Conservation (phyloP, 2,888 invertebrate species). For the Drosophila siamana region DNA sequence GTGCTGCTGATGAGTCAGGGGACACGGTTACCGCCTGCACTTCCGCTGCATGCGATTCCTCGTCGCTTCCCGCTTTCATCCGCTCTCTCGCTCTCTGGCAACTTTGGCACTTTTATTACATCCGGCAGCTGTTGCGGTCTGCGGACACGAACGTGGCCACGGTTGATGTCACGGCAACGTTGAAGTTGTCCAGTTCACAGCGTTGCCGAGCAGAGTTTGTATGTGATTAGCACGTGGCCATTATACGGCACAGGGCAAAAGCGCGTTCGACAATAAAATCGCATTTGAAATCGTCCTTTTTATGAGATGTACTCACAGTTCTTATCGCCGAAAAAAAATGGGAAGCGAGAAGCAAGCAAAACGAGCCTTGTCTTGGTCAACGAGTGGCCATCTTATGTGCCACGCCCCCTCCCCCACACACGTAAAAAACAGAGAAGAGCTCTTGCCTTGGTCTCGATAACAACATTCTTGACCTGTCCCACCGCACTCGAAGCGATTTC, state of each 20-base stretch:
- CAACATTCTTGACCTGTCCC: slow-evolving; percentile 39
- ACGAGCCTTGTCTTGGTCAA: slow-evolving; percentile 16
- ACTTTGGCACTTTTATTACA: slow-evolving; percentile 50
- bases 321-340: slow-evolving; percentile 2
- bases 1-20: slow-evolving; percentile 22
- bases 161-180: slow-evolving; percentile 21
- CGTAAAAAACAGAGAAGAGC: neutral
- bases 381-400: slow-evolving; percentile 3
- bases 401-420: slow-evolving; percentile 4
- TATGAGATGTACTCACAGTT: slow-evolving; percentile 17
- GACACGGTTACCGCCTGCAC: slow-evolving; percentile 52
- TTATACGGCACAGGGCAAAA: neutral
- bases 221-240: slow-evolving; percentile 52
- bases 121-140: slow-evolving; percentile 59
- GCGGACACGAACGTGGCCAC: slow-evolving; percentile 19
- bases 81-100: neutral
- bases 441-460: slow-evolving; percentile 16
- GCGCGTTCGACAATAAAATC: slow-evolving; percentile 39
- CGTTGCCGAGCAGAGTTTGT: neutral
- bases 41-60: slow-evolving; percentile 64
- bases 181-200: too few relatives aligned
- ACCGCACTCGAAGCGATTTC: slow-evolving; percentile 10
- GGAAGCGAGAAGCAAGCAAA: neutral
- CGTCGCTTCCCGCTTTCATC: too few relatives aligned
- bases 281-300: slow-evolving; percentile 32